Conservation (phyloP, 2,797 vertebrate species). For the Coranthus polyacanthus region DNA sequence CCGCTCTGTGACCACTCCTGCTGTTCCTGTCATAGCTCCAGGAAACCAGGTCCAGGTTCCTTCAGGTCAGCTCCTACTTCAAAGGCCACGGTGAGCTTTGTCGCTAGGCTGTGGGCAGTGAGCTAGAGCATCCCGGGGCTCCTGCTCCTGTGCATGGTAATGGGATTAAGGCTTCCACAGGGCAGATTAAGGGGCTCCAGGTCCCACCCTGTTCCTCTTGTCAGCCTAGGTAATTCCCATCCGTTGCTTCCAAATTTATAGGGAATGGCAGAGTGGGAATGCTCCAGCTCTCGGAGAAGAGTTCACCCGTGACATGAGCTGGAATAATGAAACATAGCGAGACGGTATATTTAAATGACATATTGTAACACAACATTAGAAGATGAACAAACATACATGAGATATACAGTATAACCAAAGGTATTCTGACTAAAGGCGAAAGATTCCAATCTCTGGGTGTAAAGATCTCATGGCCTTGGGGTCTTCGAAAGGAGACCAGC, state of each 20-base stretch:
- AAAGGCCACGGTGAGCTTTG: constrained; percentile 63
- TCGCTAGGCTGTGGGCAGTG: constrained; percentile 58
- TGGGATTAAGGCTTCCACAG: constrained; percentile 75
- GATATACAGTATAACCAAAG: no score
- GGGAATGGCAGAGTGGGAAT: constrained; percentile 55
- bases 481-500: no score
- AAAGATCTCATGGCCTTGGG: no score
- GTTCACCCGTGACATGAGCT: background rate
- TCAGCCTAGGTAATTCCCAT: constrained; percentile 59
- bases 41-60: constrained; percentile 52
- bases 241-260: constrained; percentile 40
- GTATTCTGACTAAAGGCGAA: no score
- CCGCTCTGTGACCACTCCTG: constrained; percentile 16
- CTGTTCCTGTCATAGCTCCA: constrained; percentile 40
- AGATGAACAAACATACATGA: no score
- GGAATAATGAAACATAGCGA: background rate
- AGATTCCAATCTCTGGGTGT: no score
- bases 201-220: constrained; percentile 62
- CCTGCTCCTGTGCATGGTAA: constrained; percentile 64
- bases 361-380: background rate
- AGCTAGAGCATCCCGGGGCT: constrained; percentile 69
- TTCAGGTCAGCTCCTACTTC: constrained; percentile 69
- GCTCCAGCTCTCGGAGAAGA: constrained; percentile 4
- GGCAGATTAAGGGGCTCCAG: constrained; percentile 77
- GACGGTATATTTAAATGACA: background rate